Evolutionary conservation across 2,888 invertebrate species (phyloP).

Genomic region (Volucella inflata): DNA sequence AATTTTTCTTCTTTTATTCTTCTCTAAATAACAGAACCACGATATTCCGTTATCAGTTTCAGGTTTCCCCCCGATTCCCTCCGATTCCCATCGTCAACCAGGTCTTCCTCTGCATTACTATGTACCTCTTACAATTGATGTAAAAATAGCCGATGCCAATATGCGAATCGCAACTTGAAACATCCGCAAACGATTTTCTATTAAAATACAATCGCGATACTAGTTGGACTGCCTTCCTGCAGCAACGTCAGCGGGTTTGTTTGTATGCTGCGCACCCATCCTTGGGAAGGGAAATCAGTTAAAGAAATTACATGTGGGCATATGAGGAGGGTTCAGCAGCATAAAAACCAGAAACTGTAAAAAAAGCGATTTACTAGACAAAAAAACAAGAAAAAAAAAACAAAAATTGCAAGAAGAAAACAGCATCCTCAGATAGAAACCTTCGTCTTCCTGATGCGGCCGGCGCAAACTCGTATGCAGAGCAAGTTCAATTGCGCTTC

Average conservation of each 20-base stretch:
- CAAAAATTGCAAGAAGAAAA: conserved; percentile 26
- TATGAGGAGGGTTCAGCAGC: conserved; percentile 57
- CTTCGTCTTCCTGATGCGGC: conserved; percentile 70
- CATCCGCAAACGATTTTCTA: conserved; percentile 75
- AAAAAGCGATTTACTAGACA: background rate
- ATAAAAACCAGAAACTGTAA: conserved; percentile 51
- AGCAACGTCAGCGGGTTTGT: conserved; percentile 39
- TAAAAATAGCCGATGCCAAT: conserved; percentile 73
- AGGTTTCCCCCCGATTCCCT: conserved; percentile 63
- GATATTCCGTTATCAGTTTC: conserved; percentile 71
- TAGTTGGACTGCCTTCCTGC: conserved; percentile 67
- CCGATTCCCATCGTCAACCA: background rate
- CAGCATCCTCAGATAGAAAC: conserved; percentile 40
- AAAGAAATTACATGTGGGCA: conserved; percentile 71
- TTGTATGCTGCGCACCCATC: conserved; percentile 47
- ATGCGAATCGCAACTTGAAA: conserved; percentile 73
- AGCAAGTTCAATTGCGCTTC: conserved; percentile 74
- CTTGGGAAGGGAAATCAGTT: conserved; percentile 73
- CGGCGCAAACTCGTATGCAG: conserved; percentile 72
- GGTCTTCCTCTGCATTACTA: conserved; percentile 46
- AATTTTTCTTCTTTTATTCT: conserved; percentile 67
- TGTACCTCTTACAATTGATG: conserved; percentile 71
- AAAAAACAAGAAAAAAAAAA: conserved; percentile 20
- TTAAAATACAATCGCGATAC: conserved; percentile 74
- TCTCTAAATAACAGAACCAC: conserved; percentile 73